Base-by-base conservation (phyloP, 2,888 invertebrate genomes). In the Eumacrocentrus americanus region DNA sequence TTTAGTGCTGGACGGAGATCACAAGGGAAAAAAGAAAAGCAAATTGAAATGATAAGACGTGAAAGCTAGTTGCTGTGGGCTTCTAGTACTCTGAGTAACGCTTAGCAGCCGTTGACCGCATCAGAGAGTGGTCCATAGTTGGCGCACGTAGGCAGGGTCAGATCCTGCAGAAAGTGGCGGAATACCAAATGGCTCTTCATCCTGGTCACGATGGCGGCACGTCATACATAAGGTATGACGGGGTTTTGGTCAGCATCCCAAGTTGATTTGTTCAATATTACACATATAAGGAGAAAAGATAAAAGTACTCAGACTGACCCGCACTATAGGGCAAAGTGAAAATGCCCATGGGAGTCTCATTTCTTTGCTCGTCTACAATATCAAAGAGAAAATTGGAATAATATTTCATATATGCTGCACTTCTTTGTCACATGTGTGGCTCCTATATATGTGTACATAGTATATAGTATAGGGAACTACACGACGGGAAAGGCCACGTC, bases 191-290 rank as follows among this genome's bases (percentile, higher is more conserved):
- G 50, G 29, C 52, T 48, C 51, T 62, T 44, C 40, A 37, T 9
- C 53, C 58, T 34, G 54, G 72, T 72, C 72, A 70, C 71, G 69
- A 50, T 69, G 72, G 65, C 70, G 72, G 65, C 70, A 72, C 71
- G 74, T 72, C 72, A 73, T 78, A 76, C 79, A 78, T 80, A 79
- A 80, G 74, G 72, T 78, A 80, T 77, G 79, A 77, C 74, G 73
- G 65, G 46, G 29, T 29, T n/a, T 61, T 66, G 66, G 67, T 63
- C 67, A 64, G 65, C 63, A 59, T 53, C 55, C 42, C 55, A 47
- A 56, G 60, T 60, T 60, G 55, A 55, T 60, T 60, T 55, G 55
- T 42, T 54, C 53, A 58, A 52, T 38, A 23, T n/a, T n/a, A n/a
- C n/a, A n/a, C n/a, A n/a, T 29, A 42, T 46, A 60, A 29, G 23